Evolutionary conservation across 1,140 invertebrate genomes (phyloP), one percentile per base, ranked within the genome.

Genomic region (Nasonia vitripennis): DNA sequence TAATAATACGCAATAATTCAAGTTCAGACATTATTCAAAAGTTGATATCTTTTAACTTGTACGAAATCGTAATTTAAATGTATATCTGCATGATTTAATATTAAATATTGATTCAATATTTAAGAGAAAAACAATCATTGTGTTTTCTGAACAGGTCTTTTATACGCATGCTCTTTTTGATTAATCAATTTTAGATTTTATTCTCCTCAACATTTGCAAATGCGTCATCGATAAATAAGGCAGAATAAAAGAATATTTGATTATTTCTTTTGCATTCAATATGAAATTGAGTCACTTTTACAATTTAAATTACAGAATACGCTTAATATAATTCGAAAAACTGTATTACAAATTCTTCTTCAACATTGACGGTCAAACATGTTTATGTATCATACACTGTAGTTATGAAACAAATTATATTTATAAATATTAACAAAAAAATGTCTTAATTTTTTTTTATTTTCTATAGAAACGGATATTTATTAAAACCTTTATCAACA

Each of bases 341-440:
- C 77, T 84, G 34, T 86, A 75, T 77, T 62, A 83, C 55, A 84
- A 71, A 67, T 51, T 81, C 77, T 88, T 85, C 27, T 87, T 83
- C 55, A 88, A 79, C 31, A 87, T 48, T 82, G 62, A 87, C 79
- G 85, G 89, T 88, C 77, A 86, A 87, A 85, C 67, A 79, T 89
- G 87, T 89, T 89, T 91, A 85, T 91, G 89, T 91, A 91, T 88
- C 80, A 89, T 91, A 91, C 87, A 87, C 86, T 89, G 88, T 89
- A 89, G 85, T 90, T 91, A 91, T 89, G 84, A 89, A 91, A 86
- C 83, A 91, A 91, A 91, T 91, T 91, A 90, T 91, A 90, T 91
- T 91, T 91, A 89, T 90, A 89, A 90, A 89, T 88, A 90, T 89
- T 87, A 90, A 89, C 86, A 88, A 90, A 85, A 84, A 90, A 89